phyloP scores from a whole-genome alignment of 2,797 vertebrate species.

The Otolemur crassicaudatus region DNA sequence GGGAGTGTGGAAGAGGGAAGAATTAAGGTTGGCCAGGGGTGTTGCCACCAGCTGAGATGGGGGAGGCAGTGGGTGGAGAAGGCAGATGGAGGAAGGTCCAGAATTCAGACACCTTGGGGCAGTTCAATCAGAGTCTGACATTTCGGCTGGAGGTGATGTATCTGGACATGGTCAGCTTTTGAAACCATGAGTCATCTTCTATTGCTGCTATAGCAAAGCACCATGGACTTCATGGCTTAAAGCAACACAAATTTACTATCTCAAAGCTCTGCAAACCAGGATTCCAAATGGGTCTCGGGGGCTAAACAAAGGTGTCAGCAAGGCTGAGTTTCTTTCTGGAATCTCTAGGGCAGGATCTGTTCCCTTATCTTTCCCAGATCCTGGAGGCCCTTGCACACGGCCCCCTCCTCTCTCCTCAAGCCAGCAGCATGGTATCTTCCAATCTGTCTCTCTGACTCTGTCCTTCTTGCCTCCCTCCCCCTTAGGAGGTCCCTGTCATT shows the following conservation, averaged over 20 bases:
- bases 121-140: neutral
- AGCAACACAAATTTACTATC: neutral
- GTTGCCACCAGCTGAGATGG: neutral
- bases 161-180: too few species aligned
- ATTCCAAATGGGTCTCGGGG: neutral
- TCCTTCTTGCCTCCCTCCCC: neutral
- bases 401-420: neutral
- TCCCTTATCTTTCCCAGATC: neutral
- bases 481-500: too few species aligned
- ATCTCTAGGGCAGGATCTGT: neutral
- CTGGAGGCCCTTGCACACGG: fast-evolving
- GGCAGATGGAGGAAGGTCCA: neutral
- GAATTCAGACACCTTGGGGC: neutral
- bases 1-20: neutral
- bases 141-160: neutral
- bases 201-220: neutral
- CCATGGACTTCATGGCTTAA: neutral
- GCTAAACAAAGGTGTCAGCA: neutral
- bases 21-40: neutral
- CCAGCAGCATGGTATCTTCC: neutral
- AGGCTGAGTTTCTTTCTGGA: neutral
- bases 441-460: neutral
- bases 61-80: neutral
- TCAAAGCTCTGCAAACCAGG: neutral
- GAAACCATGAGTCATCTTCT: neutral